Evolutionary conservation across 2,113 vertebrate genomes (phyloP), one percentile per base, ranked within the genome.

Genomic region (Chaetodon trifascialis): DNA sequence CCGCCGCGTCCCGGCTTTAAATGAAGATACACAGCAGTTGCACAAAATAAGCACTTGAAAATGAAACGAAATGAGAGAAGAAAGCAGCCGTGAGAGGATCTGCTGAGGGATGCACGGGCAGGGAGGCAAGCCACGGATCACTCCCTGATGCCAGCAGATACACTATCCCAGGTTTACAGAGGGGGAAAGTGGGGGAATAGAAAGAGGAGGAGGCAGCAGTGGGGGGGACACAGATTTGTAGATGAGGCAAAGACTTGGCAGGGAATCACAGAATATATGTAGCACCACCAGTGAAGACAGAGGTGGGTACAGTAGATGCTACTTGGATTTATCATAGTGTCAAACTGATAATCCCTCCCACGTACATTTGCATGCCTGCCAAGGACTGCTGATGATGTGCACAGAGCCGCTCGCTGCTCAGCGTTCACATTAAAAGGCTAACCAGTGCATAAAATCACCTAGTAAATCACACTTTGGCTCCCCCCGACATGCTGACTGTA

Each of bases 281-380:
- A 21, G 38, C 38, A 40, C 5, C 40, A 8, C 16, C 23, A 21
- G 5, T 23, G 25, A 65, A 51, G 12, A 14, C 23, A 5, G 11
- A 64, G 70, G 25, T 30, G 56, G 30, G 30, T 30, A 30, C 30
- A 30, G 30, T 30, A 30, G 49, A 70, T 30, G 63, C 30, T 59
- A 0, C 44, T 23, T 66, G 2, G 12, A 70, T 85, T 72, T 73
- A 84, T 51, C 62, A 46, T 72, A 70, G 83, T 90, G 85, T 88
- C 82, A 91, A 82, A 87, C 64, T 87, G 84, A 88, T 87, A 78
- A 91, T 90, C 90, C 88, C 92, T 90, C 92, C 87, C 91, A 93
- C 92, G 76, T 75, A 84, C 85, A 76, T 83, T 88, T 91, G 79
- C 83, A 83, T 81, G 81, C 85, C 79, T 76, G 83, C 68, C 47